These are phyloP conservation scores for Pinna nobilis DNA, from an alignment of 1,140 invertebrate genomes.

Conservation along the genomic window DNA sequence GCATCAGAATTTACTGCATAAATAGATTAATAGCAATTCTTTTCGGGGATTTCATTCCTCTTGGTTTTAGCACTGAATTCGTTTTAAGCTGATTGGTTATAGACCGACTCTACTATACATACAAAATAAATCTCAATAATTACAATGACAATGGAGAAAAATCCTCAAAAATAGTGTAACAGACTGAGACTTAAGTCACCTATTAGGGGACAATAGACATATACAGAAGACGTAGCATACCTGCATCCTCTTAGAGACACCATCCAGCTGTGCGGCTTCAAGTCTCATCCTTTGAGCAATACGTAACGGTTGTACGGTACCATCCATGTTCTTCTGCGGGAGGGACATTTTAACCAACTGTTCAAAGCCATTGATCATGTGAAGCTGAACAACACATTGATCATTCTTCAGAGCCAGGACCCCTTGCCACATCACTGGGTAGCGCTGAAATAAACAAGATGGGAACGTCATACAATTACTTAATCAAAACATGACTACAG, in stretches of 20 bases:
- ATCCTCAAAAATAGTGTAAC: no score
- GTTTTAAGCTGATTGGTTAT: no score
- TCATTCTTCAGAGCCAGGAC: constrained; percentile 96
- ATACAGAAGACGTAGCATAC: constrained; percentile 76
- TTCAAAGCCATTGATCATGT: constrained; percentile 94
- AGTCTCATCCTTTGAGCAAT: constrained; percentile 98
- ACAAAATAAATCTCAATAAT: no score
- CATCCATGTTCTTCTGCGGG: constrained; percentile 62
- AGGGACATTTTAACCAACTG: constrained; percentile 66
- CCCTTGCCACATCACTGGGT: constrained; percentile 95
- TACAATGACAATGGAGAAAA: no score
- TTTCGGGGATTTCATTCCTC: no score
- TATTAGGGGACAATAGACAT: no score
- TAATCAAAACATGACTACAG: no score
- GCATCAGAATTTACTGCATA: no score
- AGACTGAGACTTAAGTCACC: no score
- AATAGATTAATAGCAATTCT: no score
- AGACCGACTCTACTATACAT: no score
- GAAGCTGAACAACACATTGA: constrained; percentile 97
- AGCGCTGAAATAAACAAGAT: constrained; percentile 57
- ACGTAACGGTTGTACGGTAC: constrained; percentile 77
- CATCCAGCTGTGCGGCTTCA: constrained; percentile 94
- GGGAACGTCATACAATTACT: not conserved
- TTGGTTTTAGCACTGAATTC: no score
- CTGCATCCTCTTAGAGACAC: constrained; percentile 96